Percentiles rank a stretch among this genome's conserved stretches.
Conservation (phyloP, 2,888 invertebrate genomes). For the Eupithecia subfuscata region DNA sequence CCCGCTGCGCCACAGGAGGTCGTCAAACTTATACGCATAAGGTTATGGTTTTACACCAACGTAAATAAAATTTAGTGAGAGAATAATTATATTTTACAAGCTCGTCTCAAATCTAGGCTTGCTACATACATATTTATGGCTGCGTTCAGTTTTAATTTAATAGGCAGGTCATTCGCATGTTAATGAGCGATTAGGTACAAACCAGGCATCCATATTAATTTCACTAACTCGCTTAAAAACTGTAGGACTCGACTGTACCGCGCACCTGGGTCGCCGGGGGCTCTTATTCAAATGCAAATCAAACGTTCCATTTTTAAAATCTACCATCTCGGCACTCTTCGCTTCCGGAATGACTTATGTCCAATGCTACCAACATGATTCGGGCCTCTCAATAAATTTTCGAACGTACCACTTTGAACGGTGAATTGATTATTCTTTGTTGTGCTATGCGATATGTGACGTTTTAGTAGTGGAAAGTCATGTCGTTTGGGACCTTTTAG, state of each 20-base stretch:
- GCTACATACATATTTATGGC: neutral
- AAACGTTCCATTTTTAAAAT: slow-evolving; percentile 85
- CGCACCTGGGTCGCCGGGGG: slow-evolving; percentile 83
- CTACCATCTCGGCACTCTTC: slow-evolving; percentile 81
- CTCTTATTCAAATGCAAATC: slow-evolving; percentile 85
- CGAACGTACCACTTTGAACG: slow-evolving; percentile 39
- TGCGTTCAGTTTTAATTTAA: neutral
- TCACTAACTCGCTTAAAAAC: slow-evolving; percentile 59
- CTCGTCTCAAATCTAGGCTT: neutral
- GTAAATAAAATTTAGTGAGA: neutral
- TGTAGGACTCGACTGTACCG: slow-evolving; percentile 73
- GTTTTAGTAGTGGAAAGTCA: slow-evolving; percentile 44
- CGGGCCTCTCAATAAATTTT: slow-evolving; percentile 48
- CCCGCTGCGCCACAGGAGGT: too few species aligned
- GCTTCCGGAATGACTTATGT: slow-evolving; percentile 82
- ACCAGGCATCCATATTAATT: slow-evolving; percentile 73
- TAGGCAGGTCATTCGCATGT: slow-evolving; percentile 54
- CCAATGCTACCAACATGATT: slow-evolving; percentile 67
- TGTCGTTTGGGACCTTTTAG: slow-evolving; percentile 83
- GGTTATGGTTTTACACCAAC: too few species aligned
- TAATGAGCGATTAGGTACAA: slow-evolving; percentile 66
- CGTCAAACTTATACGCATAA: too few species aligned
- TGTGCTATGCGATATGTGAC: slow-evolving; percentile 49
- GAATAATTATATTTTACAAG: neutral
- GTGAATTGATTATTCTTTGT: slow-evolving; percentile 48